Evolutionary conservation across 2,113 vertebrate genomes (phyloP), one percentile per base, ranked within the genome.

Genomic region (Columba livia): DNA sequence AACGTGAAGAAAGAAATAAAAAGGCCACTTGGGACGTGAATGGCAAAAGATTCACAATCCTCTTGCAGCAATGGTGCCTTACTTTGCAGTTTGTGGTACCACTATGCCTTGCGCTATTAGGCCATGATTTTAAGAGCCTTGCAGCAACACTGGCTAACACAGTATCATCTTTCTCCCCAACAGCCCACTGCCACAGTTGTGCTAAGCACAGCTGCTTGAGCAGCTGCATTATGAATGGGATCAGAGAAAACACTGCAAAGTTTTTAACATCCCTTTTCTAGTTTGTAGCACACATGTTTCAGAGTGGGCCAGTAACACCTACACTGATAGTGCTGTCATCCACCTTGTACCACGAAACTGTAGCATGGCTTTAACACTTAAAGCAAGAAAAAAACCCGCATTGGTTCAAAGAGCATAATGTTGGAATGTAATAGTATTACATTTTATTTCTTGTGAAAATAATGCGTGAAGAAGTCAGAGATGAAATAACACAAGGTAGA

Each of bases 151-250:
- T 15, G 42, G 15, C 50, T 34, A 72, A 51, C 57, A 38, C 44
- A 79, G 24, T 48, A 89, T 70, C 62, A 57, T 23, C 29, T 70
- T 93, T 54, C 71, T 40, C 32, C 32, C 24, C 53, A 15, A 1
- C 1, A 19, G 21, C 15, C 19, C 44, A 40, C 40, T 25, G 16
- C 32, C 67, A 65, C 86, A 88, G 71, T 26, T 82, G 53, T 10
- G 15, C 71, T 66, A 36, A 87, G 54, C 40, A 82, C 85, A 95
- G 71, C 29, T 91, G 83, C 57, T 60, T 15, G 48, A 93, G 92
- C 91, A 95, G 90, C 92, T 93, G 94, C 85, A 42, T 31, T 32
- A 18, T 20, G 25, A 93, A 65, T 25, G 34, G 66, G 62, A 75
- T 65, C 61, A 87, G 40, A 72, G 50, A 65, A 94, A 88, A 69